phyloP scores from a whole-genome alignment of 2,888 invertebrate species.

The Empis stercorea region DNA sequence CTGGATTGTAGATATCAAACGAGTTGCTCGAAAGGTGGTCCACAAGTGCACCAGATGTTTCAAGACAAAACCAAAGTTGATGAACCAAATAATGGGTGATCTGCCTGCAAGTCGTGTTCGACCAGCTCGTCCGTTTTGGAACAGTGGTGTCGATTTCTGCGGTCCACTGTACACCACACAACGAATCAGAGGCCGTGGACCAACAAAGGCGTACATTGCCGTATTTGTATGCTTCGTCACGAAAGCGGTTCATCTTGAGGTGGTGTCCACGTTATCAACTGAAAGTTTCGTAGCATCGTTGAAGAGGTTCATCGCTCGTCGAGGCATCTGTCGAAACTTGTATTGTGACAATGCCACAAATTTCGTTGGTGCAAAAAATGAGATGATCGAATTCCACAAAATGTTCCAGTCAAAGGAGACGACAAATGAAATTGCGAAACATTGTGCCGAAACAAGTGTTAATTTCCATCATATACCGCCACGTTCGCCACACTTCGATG shows the following conservation, averaged over 20 bases:
- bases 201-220: conserved; percentile 2
- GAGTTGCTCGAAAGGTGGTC: background rate
- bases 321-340: background rate
- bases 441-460: no score
- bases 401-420: background rate
- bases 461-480: no score
- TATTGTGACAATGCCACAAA: background rate
- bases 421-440: no score
- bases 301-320: background rate
- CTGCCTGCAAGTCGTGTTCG: conserved; percentile 1
- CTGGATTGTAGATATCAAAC: conserved; percentile 3
- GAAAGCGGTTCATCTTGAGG: conserved; percentile 7
- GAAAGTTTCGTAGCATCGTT: background rate
- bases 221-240: conserved; percentile 1
- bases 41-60: conserved; percentile 1
- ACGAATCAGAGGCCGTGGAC: background rate
- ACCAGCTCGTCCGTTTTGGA: background rate
- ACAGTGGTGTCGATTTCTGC: conserved; percentile 4
- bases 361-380: conserved; percentile 4
- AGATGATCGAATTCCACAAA: background rate
- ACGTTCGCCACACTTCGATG: no score
- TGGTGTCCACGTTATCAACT: conserved; percentile 1
- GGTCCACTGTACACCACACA: conserved; percentile 11
- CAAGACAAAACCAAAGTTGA: background rate
- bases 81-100: conserved; percentile 1